phyloP scores from a whole-genome alignment of 2,113 vertebrate species.

The Gnathonemus echidnorhynchus region DNA sequence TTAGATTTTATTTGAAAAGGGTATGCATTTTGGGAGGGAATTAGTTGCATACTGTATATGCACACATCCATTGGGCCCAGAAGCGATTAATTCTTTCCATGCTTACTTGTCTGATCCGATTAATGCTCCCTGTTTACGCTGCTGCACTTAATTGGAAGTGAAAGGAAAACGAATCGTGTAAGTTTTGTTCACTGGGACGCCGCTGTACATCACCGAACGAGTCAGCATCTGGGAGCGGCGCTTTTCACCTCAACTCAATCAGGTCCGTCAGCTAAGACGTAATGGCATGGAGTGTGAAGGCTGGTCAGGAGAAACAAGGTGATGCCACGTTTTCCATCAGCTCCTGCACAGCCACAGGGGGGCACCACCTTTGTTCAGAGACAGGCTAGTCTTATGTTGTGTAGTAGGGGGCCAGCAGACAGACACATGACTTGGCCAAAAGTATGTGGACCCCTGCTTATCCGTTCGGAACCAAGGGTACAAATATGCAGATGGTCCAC shows the following conservation, averaged over 20 bases:
- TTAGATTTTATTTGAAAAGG: background rate
- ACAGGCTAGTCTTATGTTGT: background rate
- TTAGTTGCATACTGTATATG: background rate
- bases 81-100: background rate
- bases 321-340: background rate
- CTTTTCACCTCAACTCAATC: background rate
- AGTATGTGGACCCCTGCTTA: background rate
- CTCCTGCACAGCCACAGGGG: background rate
- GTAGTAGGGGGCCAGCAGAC: background rate
- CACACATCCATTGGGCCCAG: background rate
- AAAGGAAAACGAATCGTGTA: constrained; percentile 1
- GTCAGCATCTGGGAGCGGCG: background rate
- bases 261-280: background rate
- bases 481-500: background rate
- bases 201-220: background rate
- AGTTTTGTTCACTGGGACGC: background rate
- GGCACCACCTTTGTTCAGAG: background rate
- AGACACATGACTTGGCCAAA: background rate
- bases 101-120: background rate
- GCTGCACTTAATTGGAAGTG: background rate
- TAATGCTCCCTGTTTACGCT: background rate
- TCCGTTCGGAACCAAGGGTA: background rate
- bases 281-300: background rate
- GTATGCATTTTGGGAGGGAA: background rate
- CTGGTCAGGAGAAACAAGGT: background rate